Percentiles rank a stretch among this genome's conserved stretches.
These are phyloP conservation scores for Ascidia mentula DNA, from an alignment of 23 tunicate species.

Conservation along the genomic window DNA sequence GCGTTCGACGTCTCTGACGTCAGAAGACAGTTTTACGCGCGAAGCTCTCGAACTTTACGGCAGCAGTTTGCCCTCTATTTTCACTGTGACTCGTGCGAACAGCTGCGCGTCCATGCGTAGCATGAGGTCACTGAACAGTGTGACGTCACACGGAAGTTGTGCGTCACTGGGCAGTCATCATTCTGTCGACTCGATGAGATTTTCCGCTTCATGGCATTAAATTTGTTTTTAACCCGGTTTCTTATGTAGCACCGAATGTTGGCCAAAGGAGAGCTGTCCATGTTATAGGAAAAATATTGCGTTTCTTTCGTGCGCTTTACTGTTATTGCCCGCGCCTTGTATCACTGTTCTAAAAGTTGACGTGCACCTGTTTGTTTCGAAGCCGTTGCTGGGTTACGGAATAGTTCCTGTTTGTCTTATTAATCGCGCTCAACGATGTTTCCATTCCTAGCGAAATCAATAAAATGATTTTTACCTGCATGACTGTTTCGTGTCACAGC, in stretches of 20 bases:
- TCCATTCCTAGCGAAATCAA: no score
- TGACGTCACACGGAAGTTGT: neutral
- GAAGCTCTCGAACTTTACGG: conserved; percentile 1
- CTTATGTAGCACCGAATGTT: no score
- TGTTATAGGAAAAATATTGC: neutral
- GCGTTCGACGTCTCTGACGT: conserved; percentile 13
- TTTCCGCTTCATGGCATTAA: conserved; percentile 1
- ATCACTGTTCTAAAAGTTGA: neutral
- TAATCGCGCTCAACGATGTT: no score
- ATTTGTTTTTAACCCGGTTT: neutral
- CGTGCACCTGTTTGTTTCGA: neutral
- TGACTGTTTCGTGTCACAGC: no score
- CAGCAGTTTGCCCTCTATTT: neutral
- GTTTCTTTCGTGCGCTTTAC: neutral
- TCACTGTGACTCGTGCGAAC: neutral
- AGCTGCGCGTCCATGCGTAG: neutral
- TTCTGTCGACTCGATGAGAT: neutral
- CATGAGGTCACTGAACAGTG: neutral
- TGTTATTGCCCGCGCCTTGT: neutral
- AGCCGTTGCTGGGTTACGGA: no score
- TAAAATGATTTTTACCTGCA: no score
- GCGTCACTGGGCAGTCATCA: no score
- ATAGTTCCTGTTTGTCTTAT: no score
- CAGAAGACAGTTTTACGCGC: conserved; percentile 19
- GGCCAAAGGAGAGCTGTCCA: neutral